Conservation (phyloP, 2,888 invertebrate species). For the Baccha elongata region DNA sequence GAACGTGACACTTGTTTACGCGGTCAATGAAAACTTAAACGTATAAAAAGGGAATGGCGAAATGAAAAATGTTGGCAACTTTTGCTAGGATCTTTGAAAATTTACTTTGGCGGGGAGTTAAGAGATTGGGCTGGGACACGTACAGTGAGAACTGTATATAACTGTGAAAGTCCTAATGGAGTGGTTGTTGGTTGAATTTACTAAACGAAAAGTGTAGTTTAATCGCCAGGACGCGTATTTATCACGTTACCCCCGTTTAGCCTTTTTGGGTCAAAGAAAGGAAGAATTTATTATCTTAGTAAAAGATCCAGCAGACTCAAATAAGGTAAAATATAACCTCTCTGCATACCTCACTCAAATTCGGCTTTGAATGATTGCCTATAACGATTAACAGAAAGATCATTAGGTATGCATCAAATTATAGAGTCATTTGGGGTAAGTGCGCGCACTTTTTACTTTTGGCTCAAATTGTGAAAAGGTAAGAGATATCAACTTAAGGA, state of each 20-base stretch:
- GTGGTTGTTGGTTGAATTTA: slow-evolving; percentile 28
- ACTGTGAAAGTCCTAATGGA: slow-evolving; percentile 28
- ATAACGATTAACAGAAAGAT: too few species aligned
- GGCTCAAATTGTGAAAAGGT: too few species aligned
- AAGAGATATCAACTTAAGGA: too few species aligned
- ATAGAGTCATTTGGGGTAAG: too few species aligned
- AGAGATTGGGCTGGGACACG: background rate
- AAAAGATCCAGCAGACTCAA: too few species aligned
- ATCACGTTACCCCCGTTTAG: background rate
- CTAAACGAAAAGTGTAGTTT: slow-evolving; percentile 35
- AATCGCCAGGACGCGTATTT: slow-evolving; percentile 23
- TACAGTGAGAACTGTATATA: background rate
- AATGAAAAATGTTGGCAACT: slow-evolving; percentile 18
- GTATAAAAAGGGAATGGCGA: slow-evolving; percentile 8
- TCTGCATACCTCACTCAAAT: too few species aligned
- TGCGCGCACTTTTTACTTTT: too few species aligned
- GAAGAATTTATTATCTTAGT: background rate
- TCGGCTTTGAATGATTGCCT: too few species aligned
- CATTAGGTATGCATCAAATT: too few species aligned
- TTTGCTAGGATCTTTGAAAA: background rate
- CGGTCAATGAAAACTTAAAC: slow-evolving; percentile 66
- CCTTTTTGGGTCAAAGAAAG: background rate
- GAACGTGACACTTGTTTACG: slow-evolving; percentile 71
- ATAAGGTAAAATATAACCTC: too few species aligned
- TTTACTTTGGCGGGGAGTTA: background rate